Conservation (phyloP, 2,113 vertebrate genomes). For the Numida meleagris region DNA sequence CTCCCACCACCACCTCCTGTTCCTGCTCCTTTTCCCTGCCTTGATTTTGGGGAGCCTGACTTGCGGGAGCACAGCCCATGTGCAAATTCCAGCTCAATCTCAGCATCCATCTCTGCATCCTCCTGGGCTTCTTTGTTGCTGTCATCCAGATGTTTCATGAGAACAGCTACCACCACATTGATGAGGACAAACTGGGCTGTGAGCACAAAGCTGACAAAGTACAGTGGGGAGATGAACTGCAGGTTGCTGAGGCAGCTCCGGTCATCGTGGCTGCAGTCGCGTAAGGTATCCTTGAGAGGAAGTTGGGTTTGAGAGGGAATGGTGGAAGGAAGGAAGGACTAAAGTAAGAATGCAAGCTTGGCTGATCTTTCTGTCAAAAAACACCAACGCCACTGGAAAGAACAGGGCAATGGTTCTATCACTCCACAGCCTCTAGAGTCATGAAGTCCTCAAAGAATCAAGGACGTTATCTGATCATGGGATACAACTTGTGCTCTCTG, state of each 20-base stretch:
- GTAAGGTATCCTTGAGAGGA: conserved; percentile 89
- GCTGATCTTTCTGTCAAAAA: conserved; percentile 5
- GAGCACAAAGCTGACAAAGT: conserved; percentile 99
- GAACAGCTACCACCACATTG: conserved; percentile 99
- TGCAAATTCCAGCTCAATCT: conserved; percentile 95
- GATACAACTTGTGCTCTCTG: not conserved
- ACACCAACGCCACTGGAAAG: not conserved
- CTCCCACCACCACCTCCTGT: conserved; percentile 42
- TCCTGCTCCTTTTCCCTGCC: conserved; percentile 31
- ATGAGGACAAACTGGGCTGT: conserved; percentile 99
- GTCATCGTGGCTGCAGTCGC: conserved; percentile 93
- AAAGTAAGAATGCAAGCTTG: conserved; percentile 27
- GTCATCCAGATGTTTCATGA: conserved; percentile 99
- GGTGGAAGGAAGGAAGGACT: conserved; percentile 52
- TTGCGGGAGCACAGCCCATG: conserved; percentile 82
- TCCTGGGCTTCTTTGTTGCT: conserved; percentile 99
- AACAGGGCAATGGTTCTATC: not conserved
- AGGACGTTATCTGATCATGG: not conserved
- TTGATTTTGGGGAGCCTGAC: conserved; percentile 74
- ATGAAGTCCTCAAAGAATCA: not conserved
- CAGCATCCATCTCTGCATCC: conserved; percentile 98
- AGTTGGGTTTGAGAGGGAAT: not conserved
- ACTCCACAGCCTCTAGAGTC: not conserved
- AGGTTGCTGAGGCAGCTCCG: conserved; percentile 95
- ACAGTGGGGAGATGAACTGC: conserved; percentile 93